Percentiles rank a stretch among this genome's conserved stretches.
These are phyloP conservation scores for Drosophila macrospina DNA, from an alignment of 2,888 invertebrate genomes.

Conservation along the genomic window DNA sequence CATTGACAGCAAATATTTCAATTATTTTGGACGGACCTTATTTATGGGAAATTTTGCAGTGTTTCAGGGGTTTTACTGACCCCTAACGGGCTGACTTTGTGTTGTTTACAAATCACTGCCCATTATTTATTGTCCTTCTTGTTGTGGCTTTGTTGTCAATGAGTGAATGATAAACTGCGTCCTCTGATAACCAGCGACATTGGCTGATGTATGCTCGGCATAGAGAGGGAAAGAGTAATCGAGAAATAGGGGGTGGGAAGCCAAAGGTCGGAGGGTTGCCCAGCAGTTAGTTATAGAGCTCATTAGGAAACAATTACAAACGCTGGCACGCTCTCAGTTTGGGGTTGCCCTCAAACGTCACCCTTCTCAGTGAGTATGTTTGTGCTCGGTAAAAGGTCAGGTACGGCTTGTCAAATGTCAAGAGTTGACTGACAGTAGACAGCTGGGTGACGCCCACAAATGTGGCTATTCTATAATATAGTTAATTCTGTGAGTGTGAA, in stretches of 20 bases:
- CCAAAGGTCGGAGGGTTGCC: slow-evolving; percentile 4
- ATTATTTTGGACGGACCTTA: slow-evolving; percentile 66
- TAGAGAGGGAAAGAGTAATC: neutral
- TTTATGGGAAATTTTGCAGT: slow-evolving; percentile 59
- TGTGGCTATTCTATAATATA: slow-evolving; percentile 67
- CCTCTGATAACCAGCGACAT: slow-evolving; percentile 60
- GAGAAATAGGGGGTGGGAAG: neutral
- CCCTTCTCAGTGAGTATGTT: slow-evolving; percentile 43
- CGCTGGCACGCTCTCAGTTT: slow-evolving; percentile 41
- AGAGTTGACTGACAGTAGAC: slow-evolving; percentile 70
- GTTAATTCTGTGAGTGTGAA: slow-evolving; percentile 59
- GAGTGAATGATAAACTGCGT: slow-evolving; percentile 74
- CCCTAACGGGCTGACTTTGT: slow-evolving; percentile 50
- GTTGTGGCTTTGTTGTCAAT: slow-evolving; percentile 71
- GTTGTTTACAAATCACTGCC: slow-evolving; percentile 77
- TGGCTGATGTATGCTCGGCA: slow-evolving; percentile 32
- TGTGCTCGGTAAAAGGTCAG: slow-evolving; percentile 62
- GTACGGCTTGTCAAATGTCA: slow-evolving; percentile 69
- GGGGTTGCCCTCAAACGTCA: slow-evolving; percentile 63
- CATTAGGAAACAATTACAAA: slow-evolving; percentile 76
- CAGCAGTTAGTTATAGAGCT: slow-evolving; percentile 49
- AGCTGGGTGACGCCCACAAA: slow-evolving; percentile 71
- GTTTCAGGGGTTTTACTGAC: slow-evolving; percentile 5
- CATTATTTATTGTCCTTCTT: slow-evolving; percentile 71
- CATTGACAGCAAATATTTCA: slow-evolving; percentile 81